Percentiles rank a stretch among this genome's conserved stretches.
Evolutionary conservation across 2,113 vertebrate genomes (phyloP).

Genomic region (Apteryx mantelli): DNA sequence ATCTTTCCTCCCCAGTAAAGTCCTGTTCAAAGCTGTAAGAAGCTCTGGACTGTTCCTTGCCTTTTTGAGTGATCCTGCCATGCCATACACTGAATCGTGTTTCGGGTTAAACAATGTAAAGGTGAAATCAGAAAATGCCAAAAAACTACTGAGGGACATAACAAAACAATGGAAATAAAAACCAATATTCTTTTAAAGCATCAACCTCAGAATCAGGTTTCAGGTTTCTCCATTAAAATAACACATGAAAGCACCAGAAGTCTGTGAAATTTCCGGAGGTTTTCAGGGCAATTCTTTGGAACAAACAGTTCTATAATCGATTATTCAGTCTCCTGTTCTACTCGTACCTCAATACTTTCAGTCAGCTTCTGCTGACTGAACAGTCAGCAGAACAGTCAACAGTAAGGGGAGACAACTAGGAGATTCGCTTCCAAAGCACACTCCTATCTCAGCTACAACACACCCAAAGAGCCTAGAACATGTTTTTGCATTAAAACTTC

Average conservation of each 20-base stretch:
- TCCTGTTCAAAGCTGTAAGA: not conserved
- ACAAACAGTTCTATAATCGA: not conserved
- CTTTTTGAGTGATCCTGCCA: not conserved
- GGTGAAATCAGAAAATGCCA: not conserved
- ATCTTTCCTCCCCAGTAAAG: not conserved
- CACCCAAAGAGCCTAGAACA: conserved; percentile 2
- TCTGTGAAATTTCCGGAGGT: not conserved
- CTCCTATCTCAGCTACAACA: not conserved
- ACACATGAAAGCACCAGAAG: not conserved
- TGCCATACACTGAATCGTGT: not conserved
- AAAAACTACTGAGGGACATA: not conserved
- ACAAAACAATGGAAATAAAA: conserved; percentile 29
- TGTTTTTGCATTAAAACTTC: not conserved
- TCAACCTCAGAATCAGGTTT: conserved; percentile 21
- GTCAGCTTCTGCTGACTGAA: not conserved
- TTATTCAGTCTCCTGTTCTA: not conserved
- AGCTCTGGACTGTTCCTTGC: not conserved
- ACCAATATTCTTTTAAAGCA: not conserved
- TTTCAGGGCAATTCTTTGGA: not conserved
- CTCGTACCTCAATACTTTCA: not conserved
- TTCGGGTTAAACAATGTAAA: conserved; percentile 26
- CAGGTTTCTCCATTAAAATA: not conserved
- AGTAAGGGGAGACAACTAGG: not conserved
- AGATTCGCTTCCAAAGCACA: not conserved
- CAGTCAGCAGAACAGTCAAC: no score